These are phyloP conservation scores for Phortica okadai DNA, from an alignment of 2,888 invertebrate species.

Conservation along the genomic window DNA sequence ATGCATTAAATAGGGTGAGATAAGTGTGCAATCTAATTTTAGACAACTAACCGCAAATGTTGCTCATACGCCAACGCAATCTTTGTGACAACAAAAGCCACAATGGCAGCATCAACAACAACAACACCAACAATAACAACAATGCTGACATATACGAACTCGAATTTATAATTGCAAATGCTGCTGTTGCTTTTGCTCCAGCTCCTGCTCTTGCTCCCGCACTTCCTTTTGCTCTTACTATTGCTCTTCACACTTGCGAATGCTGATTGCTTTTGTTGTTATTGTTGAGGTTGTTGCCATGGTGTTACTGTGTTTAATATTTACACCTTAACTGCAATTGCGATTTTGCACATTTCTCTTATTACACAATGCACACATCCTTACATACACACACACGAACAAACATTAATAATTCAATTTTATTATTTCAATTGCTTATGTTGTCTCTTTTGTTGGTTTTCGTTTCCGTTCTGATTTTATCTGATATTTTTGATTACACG, in stretches of 20 bases:
- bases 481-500: background rate
- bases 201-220: background rate
- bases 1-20: background rate
- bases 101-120: slow-evolving; percentile 1
- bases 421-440: slow-evolving; percentile 29
- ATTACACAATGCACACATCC: background rate
- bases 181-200: background rate
- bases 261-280: slow-evolving; percentile 9
- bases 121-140: slow-evolving; percentile 8
- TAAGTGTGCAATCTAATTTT: slow-evolving; percentile 29
- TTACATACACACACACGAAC: background rate
- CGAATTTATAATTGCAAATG: slow-evolving; percentile 30
- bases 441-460: background rate
- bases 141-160: background rate
- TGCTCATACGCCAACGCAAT: slow-evolving; percentile 30
- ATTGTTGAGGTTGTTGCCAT: background rate
- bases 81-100: slow-evolving; percentile 27
- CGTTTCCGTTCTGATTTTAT: background rate
- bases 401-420: slow-evolving; percentile 27
- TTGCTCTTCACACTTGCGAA: background rate
- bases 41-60: slow-evolving; percentile 32
- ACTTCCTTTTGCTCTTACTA: too few relatives aligned
- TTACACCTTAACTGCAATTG: slow-evolving; percentile 29
- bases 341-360: slow-evolving; percentile 17
- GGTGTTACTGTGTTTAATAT: slow-evolving; percentile 27